Evolutionary conservation across 2,797 vertebrate species (phyloP), one percentile per base, ranked within the genome.

Genomic region (Cuculus canorus): DNA sequence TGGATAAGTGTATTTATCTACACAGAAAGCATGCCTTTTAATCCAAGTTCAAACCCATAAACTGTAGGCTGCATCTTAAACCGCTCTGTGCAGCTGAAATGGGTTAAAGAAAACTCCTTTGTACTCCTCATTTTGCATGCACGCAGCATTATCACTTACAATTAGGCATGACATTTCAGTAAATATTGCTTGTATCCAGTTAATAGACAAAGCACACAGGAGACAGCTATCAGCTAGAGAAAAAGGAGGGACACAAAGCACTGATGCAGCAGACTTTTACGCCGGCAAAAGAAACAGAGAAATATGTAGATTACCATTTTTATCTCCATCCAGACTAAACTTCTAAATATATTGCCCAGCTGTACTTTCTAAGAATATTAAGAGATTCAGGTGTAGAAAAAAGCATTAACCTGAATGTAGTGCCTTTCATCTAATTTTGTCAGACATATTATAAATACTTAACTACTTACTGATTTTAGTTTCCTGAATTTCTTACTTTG

Each of bases 141-240:
- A 73, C 14, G 23, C 52, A 68, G 65, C 72, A 76, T 73, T 76
- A 83, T 47, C 71, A 66, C 23, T 54, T 78, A 66, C 83, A 92
- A 91, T 89, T 81, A 89, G 93, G 50, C 16, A 2, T 45, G 87
- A 76, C 94, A 86, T 88, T 87, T 78, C 68, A 70, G 50, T 71
- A 94, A 91, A 90, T 82, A 88, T 37, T 53, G 52, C 39, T 60
- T 25, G 33, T 86, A 24, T 9, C 10, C 28, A 92, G 73, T 18
- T 57, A 91, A 47, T 4, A 95, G 87, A 86, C 84, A 86, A 52
- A 83, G 68, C 54, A 77, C 63, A 70, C 82, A 43, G 69, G 78
- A 94, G 72, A 84, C 89, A 59, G 69, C 17, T 53, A 71, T 8
- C 80, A 81, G 68, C 12, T 32, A 37, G 64, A 52, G 64, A 69